Conservation (phyloP, 2,888 invertebrate species). For the Dichetophora obliterata region DNA sequence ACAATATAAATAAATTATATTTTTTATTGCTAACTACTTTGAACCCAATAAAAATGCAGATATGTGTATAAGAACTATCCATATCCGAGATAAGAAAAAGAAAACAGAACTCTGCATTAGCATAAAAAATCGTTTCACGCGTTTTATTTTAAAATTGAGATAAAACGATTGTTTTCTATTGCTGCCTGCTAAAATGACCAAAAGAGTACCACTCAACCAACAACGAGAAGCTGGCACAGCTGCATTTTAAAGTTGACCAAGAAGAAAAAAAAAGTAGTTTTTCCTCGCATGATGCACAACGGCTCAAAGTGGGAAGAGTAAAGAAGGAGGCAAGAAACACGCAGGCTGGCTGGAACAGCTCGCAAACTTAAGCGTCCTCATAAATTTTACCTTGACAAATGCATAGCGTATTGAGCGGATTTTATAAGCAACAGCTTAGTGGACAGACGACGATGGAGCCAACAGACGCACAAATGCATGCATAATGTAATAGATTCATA, state of each 20-base stretch:
- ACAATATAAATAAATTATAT: constrained; percentile 1
- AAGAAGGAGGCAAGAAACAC: background rate
- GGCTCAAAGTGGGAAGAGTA: background rate
- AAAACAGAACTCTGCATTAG: constrained; percentile 18
- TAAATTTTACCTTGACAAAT: constrained; percentile 37
- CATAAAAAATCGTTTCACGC: constrained; percentile 26
- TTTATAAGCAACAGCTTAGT: constrained; percentile 26
- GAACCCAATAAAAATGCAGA: constrained; percentile 29
- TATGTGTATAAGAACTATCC: background rate
- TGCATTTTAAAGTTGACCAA: background rate
- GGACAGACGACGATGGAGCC: background rate
- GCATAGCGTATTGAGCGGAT: constrained; percentile 34
- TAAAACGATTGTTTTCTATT: constrained; percentile 36
- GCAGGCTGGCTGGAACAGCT: background rate
- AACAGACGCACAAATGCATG: constrained; percentile 3
- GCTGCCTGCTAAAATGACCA: background rate
- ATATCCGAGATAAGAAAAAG: background rate
- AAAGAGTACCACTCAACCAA: background rate
- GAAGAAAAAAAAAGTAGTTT: background rate
- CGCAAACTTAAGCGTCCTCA: constrained; percentile 24
- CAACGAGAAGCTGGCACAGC: background rate
- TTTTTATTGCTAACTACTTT: constrained; percentile 23
- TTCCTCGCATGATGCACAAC: background rate
- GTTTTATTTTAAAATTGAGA: constrained; percentile 33
- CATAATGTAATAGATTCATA: constrained; percentile 19